Evolutionary conservation across 2,888 invertebrate species (phyloP).

Genomic region (Meghimatium bilineatum): DNA sequence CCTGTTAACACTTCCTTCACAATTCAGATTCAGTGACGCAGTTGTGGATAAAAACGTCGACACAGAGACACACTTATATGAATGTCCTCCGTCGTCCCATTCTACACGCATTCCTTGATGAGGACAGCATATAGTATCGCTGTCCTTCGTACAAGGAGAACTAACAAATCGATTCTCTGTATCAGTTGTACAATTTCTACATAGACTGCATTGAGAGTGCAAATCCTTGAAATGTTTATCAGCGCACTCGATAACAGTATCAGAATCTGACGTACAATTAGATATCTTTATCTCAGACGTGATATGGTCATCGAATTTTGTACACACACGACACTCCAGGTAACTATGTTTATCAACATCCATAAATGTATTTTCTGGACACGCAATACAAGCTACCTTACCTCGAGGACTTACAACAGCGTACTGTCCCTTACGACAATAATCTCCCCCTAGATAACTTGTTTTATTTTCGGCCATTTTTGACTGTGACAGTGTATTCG

Average conservation of each 20-base stretch:
- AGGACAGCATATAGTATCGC: background rate
- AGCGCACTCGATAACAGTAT: constrained; percentile 1
- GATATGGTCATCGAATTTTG: background rate
- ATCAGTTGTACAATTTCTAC: background rate
- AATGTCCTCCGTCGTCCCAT: background rate
- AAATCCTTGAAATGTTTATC: background rate
- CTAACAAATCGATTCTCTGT: background rate
- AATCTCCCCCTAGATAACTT: background rate
- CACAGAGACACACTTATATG: background rate
- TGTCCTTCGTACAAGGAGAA: background rate
- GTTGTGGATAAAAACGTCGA: background rate
- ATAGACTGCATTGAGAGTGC: background rate
- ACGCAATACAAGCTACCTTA: background rate
- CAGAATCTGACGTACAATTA: background rate
- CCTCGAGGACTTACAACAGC: background rate
- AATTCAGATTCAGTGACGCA: background rate
- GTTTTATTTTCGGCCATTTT: too few relatives aligned
- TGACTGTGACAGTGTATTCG: too few relatives aligned
- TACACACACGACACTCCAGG: background rate
- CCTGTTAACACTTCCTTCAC: background rate
- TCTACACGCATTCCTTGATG: background rate
- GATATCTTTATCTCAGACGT: background rate
- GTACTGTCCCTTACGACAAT: background rate
- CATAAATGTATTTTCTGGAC: background rate
- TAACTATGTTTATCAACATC: background rate